Conservation (phyloP, 2,797 vertebrate species). For the Pangasius krempfi region DNA sequence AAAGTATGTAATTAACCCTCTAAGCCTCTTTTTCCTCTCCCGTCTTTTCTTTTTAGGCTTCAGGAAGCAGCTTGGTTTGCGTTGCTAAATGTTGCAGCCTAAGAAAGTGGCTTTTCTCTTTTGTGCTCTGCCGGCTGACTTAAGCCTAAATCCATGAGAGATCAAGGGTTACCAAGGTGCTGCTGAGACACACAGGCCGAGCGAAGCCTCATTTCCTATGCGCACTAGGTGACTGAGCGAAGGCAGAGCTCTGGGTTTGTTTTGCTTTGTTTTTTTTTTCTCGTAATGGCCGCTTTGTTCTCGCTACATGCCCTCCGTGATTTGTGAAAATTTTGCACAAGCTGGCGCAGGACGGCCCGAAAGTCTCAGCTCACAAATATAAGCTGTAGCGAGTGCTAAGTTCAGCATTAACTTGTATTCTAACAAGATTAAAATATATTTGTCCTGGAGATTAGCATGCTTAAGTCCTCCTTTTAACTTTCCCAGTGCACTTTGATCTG, state of each 20-base stretch:
- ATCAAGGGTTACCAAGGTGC: slow-evolving; percentile 72
- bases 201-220: slow-evolving; percentile 64
- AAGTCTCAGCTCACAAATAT: slow-evolving; percentile 73
- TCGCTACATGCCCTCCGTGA: slow-evolving; percentile 30
- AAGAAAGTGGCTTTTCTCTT: slow-evolving; percentile 57
- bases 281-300: slow-evolving; percentile 38
- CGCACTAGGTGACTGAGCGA: slow-evolving; percentile 47
- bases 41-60: slow-evolving; percentile 34
- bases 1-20: slow-evolving; percentile 34
- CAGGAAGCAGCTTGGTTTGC: slow-evolving; percentile 41
- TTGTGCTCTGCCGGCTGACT: slow-evolving; percentile 60
- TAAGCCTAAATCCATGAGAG: slow-evolving; percentile 65
- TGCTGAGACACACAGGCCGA: slow-evolving; percentile 57
- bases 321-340: slow-evolving; percentile 65
- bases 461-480: slow-evolving; percentile 86
- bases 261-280: neutral
- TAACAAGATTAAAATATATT: slow-evolving; percentile 99
- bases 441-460: slow-evolving; percentile 99
- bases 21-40: slow-evolving; percentile 22
- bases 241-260: slow-evolving; percentile 14
- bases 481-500: slow-evolving; percentile 94
- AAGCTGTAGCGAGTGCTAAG: slow-evolving; percentile 74
- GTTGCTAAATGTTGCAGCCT: slow-evolving; percentile 41
- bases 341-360: slow-evolving; percentile 72
- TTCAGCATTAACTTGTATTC: slow-evolving; percentile 99